Evolutionary conservation across 2,888 invertebrate species (phyloP).

Genomic region (Phaedon cochleariae): DNA sequence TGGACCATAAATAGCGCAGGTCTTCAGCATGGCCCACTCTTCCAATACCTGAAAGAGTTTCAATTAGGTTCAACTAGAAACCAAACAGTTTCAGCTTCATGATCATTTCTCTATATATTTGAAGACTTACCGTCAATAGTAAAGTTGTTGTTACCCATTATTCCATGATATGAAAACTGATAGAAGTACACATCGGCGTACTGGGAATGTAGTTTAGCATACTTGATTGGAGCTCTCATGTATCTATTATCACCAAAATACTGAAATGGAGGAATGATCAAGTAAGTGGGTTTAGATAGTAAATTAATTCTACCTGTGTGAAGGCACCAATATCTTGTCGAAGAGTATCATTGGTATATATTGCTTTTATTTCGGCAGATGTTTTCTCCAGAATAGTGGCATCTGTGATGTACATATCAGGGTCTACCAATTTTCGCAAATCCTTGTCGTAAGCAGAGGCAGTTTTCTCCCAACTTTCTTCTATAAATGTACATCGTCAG

Average conservation of each 20-base stretch:
- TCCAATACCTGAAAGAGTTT: too few relatives aligned
- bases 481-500: too few relatives aligned
- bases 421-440: constrained; percentile 28
- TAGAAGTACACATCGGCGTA: constrained; percentile 42
- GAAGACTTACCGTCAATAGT: constrained; percentile 26
- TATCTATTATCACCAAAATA: constrained; percentile 43
- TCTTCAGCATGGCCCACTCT: too few relatives aligned
- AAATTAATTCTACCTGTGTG: constrained; percentile 2
- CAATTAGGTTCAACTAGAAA: too few relatives aligned
- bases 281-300: background rate
- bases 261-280: constrained; percentile 31
- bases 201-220: constrained; percentile 36
- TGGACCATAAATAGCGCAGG: too few relatives aligned
- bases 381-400: constrained; percentile 7
- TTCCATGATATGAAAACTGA: constrained; percentile 43
- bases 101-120: too few relatives aligned
- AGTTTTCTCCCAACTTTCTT: background rate
- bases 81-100: too few relatives aligned
- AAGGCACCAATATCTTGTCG: background rate
- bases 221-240: constrained; percentile 38
- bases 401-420: constrained; percentile 33
- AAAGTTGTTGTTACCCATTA: constrained; percentile 38
- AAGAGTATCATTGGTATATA: constrained; percentile 10
- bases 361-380: constrained; percentile 2
- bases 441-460: constrained; percentile 26